These are phyloP conservation scores for Lumbricus terrestris DNA, from an alignment of 2,888 invertebrate genomes.

Conservation along the genomic window DNA sequence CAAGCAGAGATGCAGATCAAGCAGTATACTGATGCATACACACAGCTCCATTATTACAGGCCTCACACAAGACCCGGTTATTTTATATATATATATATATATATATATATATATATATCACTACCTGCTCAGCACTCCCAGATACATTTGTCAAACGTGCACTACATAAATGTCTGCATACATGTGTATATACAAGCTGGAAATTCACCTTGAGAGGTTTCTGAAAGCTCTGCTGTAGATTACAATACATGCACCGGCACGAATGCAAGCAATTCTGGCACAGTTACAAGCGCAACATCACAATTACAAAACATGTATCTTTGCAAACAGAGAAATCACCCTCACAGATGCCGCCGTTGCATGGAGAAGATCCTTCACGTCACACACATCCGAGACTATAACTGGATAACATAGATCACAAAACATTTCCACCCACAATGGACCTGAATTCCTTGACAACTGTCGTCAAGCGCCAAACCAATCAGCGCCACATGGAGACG, in stretches of 20 bases:
- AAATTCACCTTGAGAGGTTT: not conserved
- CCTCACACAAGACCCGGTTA: too few species aligned
- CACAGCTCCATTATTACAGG: too few species aligned
- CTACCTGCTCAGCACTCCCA: too few species aligned
- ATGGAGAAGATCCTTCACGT: not conserved
- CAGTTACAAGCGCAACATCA: too few species aligned
- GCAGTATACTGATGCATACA: too few species aligned
- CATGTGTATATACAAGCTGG: not conserved
- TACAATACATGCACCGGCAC: not conserved
- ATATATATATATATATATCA: too few species aligned
- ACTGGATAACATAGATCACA: not conserved
- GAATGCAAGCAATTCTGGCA: not conserved
- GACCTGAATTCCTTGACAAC: not conserved
- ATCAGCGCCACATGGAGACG: not conserved
- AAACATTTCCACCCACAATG: not conserved
- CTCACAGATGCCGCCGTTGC: not conserved
- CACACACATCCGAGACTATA: not conserved
- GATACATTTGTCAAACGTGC: too few species aligned
- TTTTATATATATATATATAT: too few species aligned
- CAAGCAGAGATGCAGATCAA: too few species aligned
- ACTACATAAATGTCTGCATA: too few species aligned
- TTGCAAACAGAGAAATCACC: not conserved
- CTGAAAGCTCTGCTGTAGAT: not conserved
- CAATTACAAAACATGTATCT: too few species aligned
- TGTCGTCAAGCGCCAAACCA: not conserved